These are phyloP conservation scores for Hypothenemus hampei DNA, from an alignment of 1,140 invertebrate species.

Conservation along the genomic window DNA sequence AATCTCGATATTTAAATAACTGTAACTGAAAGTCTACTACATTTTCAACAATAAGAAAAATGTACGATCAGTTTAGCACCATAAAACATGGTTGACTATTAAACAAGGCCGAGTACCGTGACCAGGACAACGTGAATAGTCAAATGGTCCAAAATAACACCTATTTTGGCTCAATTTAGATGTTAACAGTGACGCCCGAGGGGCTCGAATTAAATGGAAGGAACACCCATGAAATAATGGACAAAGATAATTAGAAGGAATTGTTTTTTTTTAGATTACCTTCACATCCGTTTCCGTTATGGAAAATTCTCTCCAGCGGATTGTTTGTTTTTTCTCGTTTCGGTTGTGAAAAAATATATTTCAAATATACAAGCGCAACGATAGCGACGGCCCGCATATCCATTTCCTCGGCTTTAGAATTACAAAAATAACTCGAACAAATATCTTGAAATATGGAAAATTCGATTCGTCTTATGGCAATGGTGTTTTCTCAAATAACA, in stretches of 20 bases:
- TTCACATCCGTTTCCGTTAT: constrained; percentile 4
- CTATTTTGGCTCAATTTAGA: constrained; percentile 14
- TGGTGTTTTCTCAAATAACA: constrained; percentile 21
- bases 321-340: background rate
- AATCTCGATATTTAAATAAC: too few relatives aligned
- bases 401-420: constrained; percentile 12
- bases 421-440: constrained; percentile 17
- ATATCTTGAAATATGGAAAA: constrained; percentile 23
- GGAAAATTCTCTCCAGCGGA: background rate
- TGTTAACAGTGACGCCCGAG: constrained; percentile 13
- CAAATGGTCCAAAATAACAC: constrained; percentile 20
- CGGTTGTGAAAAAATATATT: background rate
- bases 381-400: background rate
- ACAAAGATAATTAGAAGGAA: background rate
- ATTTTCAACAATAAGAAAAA: too few relatives aligned
- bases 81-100: constrained; percentile 1
- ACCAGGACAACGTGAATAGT: constrained; percentile 14
- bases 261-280: background rate
- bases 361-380: background rate
- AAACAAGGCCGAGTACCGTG: background rate
- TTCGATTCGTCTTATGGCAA: constrained; percentile 21
- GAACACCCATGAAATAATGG: constrained; percentile 2
- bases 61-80: constrained; percentile 15
- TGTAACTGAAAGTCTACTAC: too few relatives aligned
- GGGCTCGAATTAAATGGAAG: constrained; percentile 7